A percentile compares a stretch with the other conserved stretches of the same genome.
These are phyloP conservation scores for Cosmia pyralina DNA, from an alignment of 2,888 invertebrate species.

Conservation along the genomic window DNA sequence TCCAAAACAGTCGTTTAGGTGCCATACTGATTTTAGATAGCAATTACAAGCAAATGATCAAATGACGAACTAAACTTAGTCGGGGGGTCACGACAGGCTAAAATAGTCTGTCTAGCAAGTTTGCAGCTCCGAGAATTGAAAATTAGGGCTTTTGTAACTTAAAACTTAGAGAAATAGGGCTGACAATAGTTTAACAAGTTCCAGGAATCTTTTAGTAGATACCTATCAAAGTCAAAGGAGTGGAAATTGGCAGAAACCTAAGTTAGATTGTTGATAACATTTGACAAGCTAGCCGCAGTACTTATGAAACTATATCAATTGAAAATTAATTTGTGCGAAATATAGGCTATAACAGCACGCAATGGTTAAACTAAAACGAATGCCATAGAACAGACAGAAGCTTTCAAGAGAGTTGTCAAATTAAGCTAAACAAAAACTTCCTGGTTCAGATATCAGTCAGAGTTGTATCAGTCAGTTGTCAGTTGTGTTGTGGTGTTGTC, in stretches of 20 bases:
- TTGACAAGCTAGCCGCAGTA: background rate
- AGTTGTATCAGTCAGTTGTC: background rate
- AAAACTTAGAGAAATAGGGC: background rate
- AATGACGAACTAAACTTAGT: background rate
- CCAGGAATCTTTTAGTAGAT: slow-evolving; percentile 18
- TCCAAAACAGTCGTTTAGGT: background rate
- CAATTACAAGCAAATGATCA: slow-evolving; percentile 22
- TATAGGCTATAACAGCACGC: too few relatives aligned
- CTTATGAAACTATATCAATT: background rate
- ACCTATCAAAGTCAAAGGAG: slow-evolving; percentile 8
- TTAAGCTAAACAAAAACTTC: background rate
- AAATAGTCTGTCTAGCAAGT: slow-evolving; percentile 27
- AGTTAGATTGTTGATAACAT: slow-evolving; percentile 25
- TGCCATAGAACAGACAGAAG: background rate
- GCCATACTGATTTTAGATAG: background rate
- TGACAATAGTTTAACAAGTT: background rate
- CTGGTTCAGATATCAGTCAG: background rate
- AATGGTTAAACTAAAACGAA: background rate
- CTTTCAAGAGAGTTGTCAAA: background rate
- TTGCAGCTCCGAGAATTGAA: slow-evolving; percentile 17
- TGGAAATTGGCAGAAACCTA: slow-evolving; percentile 5
- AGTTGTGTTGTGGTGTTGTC: too few relatives aligned
- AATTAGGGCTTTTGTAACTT: background rate
- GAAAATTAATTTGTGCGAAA: background rate
- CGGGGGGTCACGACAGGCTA: background rate